Evolutionary conservation across 2,797 vertebrate species (phyloP).

Genomic region (Anisognathus igniventris): DNA sequence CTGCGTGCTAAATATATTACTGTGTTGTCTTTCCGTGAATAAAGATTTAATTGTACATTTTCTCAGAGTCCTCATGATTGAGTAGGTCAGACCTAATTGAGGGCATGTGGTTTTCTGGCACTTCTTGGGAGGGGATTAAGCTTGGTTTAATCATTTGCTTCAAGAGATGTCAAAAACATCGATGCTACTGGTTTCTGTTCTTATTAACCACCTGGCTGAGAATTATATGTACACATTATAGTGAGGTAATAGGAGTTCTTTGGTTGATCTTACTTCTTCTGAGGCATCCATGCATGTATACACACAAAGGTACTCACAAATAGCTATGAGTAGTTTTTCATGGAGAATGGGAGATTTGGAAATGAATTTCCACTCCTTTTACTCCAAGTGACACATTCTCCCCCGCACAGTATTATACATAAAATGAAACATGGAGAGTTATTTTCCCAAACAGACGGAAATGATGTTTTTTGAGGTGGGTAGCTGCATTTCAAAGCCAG

Average conservation of each 20-base stretch:
- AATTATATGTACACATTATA: neutral
- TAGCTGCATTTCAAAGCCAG: constrained; percentile 43
- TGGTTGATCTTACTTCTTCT: neutral
- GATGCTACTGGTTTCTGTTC: neutral
- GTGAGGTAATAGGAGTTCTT: neutral
- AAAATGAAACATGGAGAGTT: neutral
- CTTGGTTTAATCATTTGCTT: neutral
- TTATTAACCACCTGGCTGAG: neutral
- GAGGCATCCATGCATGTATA: neutral
- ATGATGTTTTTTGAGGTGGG: constrained; percentile 17
- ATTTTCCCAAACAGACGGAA: constrained; percentile 19
- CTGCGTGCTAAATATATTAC: neutral
- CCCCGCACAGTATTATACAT: neutral
- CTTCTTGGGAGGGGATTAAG: neutral
- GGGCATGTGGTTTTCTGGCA: neutral
- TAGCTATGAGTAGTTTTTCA: neutral
- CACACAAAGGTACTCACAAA: neutral
- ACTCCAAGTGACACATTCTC: neutral
- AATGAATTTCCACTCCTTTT: neutral
- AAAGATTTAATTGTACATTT: neutral
- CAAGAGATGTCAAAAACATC: neutral
- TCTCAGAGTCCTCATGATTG: neutral
- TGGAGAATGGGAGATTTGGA: neutral
- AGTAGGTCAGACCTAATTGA: neutral
- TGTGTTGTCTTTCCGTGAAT: neutral